phyloP scores from a whole-genome alignment of 2,888 invertebrate species.

The Hartigia nigra region DNA sequence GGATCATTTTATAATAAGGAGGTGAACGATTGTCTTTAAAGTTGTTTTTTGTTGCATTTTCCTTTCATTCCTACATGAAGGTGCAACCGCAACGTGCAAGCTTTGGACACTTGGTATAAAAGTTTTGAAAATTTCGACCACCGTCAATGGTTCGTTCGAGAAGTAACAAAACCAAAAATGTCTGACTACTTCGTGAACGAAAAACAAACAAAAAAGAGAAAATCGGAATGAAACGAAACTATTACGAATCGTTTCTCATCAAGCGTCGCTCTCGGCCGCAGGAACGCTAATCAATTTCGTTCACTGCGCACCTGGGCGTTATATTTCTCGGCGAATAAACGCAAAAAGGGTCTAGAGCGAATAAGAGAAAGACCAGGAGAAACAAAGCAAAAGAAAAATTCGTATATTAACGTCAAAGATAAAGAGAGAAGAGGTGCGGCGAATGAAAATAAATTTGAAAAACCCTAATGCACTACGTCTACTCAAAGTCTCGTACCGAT shows the following conservation, averaged over 20 bases:
- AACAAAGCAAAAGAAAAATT: conserved; percentile 1
- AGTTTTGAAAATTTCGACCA: too few species aligned
- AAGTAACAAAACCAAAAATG: not conserved
- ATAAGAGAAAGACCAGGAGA: not conserved
- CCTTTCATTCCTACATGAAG: not conserved
- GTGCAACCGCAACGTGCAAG: not conserved
- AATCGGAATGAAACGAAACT: conserved; percentile 1
- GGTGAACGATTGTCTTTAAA: not conserved
- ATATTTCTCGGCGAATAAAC: not conserved
- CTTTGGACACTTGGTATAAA: too few species aligned
- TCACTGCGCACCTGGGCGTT: not conserved
- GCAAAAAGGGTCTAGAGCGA: not conserved
- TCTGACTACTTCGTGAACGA: not conserved
- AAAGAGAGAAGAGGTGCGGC: conserved; percentile 3
- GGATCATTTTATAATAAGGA: not conserved
- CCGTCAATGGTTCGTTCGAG: not conserved
- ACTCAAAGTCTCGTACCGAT: not conserved
- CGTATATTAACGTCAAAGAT: conserved; percentile 5
- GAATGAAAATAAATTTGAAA: conserved; percentile 7
- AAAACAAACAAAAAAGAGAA: conserved; percentile 11
- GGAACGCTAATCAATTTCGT: not conserved
- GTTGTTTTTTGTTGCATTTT: not conserved
- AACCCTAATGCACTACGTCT: not conserved
- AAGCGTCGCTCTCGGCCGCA: not conserved
- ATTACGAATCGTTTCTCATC: not conserved